Evolutionary conservation across 2,888 invertebrate genomes (phyloP), one percentile per base, ranked within the genome.

Genomic region (Amiota mariae): DNA sequence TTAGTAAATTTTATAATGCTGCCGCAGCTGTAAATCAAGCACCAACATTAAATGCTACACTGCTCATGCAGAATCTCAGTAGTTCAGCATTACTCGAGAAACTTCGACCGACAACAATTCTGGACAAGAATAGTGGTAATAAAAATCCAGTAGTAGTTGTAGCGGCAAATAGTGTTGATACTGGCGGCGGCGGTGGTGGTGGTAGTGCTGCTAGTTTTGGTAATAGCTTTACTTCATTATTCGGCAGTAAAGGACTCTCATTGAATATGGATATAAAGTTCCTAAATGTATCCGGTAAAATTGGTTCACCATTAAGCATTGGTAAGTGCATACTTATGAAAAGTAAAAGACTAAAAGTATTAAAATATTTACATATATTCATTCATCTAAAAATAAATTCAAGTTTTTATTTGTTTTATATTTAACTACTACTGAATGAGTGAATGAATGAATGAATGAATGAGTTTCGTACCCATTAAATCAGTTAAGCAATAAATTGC

Each of bases 261-360:
- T 73, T 82, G 1, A 79, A 77, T 73, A 80, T 82, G 77, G 85
- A 87, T 24, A 81, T 88, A 49, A 83, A 82, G 73, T 88, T 87
- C 71, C 78, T 87, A 56, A 89, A 89, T 80, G 86, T 89, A 15
- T 90, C 90, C 24, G 89, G 90, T 71, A 90, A 89, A 68, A 81
- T 85, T 71, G 88, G 87, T 46, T 88, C 90, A 2, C 70, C 87
- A 1, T 73, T 88, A 75, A 89, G 88, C 75, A 86, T 89, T 77
- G 84, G 89, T 89, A 71, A 90, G 89, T 89, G 72, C 15, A 15
- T 48, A 54, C 10, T n/a, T n/a, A n/a, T n/a, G n/a, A n/a, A n/a
- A n/a, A n/a, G n/a, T n/a, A n/a, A n/a, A n/a, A n/a, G n/a, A n/a
- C n/a, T 0, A 8, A 0, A 1, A 18, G 24, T 71, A 61, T 59